These are phyloP conservation scores for Epinotia bilunana DNA, from an alignment of 2,888 invertebrate genomes.

Conservation along the genomic window DNA sequence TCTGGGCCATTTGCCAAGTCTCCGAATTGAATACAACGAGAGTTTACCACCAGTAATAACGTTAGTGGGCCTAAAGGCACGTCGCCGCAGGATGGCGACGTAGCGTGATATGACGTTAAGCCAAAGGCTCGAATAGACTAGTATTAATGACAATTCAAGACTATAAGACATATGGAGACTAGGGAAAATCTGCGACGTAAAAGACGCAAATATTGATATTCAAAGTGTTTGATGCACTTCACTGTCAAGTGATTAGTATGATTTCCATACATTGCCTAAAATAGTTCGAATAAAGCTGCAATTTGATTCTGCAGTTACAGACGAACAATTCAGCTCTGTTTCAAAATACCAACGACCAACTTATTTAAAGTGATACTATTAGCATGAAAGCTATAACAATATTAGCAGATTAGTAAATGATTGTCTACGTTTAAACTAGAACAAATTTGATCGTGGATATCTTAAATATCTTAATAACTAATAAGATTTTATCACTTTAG, in stretches of 20 bases:
- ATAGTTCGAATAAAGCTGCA: not conserved
- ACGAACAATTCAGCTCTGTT: too few relatives aligned
- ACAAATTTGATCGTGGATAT: not conserved
- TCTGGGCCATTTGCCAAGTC: not conserved
- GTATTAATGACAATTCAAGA: not conserved
- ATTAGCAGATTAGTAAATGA: too few relatives aligned
- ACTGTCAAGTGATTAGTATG: not conserved
- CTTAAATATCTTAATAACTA: not conserved
- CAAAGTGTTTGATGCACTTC: not conserved
- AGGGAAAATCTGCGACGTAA: not conserved
- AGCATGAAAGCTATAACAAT: too few relatives aligned
- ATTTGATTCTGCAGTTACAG: not conserved
- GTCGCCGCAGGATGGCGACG: constrained; percentile 59
- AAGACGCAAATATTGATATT: not conserved
- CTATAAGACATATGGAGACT: not conserved
- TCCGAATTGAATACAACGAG: not conserved
- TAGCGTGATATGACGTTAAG: not conserved
- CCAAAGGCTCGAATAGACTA: not conserved
- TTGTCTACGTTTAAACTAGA: not conserved
- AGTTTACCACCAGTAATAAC: not conserved
- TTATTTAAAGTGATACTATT: too few relatives aligned
- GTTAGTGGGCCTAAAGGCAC: constrained; percentile 51
- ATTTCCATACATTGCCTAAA: not conserved
- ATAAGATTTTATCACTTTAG: not conserved
- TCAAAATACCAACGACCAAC: too few relatives aligned